Base-by-base conservation (phyloP, 2,113 vertebrate genomes). In the Eulemur rufifrons region DNA sequence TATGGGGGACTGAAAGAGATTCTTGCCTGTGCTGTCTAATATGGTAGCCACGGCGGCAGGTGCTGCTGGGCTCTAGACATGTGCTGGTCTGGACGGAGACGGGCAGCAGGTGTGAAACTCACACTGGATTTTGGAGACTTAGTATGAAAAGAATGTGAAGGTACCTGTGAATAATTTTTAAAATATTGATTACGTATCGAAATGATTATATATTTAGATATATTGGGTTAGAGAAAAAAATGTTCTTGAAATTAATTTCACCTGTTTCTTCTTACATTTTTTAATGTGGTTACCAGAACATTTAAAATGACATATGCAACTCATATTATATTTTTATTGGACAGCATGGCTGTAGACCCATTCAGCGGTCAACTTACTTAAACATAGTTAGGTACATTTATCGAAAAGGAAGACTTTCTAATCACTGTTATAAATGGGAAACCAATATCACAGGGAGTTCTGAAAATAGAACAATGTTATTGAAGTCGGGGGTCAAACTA, bases 21-120 rank as follows among this genome's bases (percentile, higher is more conserved):
- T 54, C 77, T 59, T 54, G 52, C 42, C 5, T 50, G 13, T 0
- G 0, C 11, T 34, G 32, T 73, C 82, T 61, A 63, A 11, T 45
- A 14, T 6, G 18, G 20, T 5, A 29, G 25, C 64, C 21, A 1
- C 32, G 0, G 73, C 27, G 73, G 0, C 1, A 0, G 1, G 45
- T 21, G 23, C 34, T 29, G 0, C 7, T 1, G 14, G 47, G 4
- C 45, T 3, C 52, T 56, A 13, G 61, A 52, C 37, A 50, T n/a
- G n/a, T n/a, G 42, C 61, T 37, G 6, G 8, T 88, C 11, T 0
- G 6, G 45, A 13, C 5, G 20, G 64, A 66, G 34, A 59, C 23
- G 47, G 25, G 23, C 74, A 37, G 0, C 42, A 47, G 69, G 52
- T 73, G 59, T 68, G 86, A 88, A 81, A 61, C 20, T 10, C 39